Percentiles rank a stretch among this genome's conserved stretches.
phyloP scores from a whole-genome alignment of 2,797 vertebrate genomes.

The Myiotriccus ornatus region DNA sequence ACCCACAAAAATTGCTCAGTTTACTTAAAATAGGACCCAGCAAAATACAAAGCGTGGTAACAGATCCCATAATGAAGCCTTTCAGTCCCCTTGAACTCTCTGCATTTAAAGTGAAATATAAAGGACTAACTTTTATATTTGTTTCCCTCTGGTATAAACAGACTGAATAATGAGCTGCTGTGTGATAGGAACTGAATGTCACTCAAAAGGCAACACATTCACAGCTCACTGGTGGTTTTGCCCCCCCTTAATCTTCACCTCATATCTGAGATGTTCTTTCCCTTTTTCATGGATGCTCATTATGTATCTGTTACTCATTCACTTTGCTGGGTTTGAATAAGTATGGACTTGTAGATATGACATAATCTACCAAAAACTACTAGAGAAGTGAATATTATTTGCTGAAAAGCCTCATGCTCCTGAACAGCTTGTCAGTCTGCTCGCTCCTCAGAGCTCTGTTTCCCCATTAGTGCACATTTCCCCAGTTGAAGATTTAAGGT shows the following conservation, averaged over 20 bases:
- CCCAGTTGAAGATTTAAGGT: not conserved
- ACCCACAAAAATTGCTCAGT: not conserved
- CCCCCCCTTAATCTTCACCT: conserved; percentile 40
- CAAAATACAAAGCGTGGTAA: not conserved
- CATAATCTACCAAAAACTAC: conserved; percentile 25
- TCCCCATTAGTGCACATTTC: conserved; percentile 23
- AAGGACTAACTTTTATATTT: conserved; percentile 2
- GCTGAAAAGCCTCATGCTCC: conserved; percentile 6
- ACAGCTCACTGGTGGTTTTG: conserved; percentile 30
- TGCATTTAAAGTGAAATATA: conserved; percentile 24
- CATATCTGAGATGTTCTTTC: not conserved
- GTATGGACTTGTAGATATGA: not conserved
- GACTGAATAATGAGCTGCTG: not conserved
- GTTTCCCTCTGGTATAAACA: conserved; percentile 17
- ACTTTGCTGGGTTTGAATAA: not conserved
- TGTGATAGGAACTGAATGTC: conserved; percentile 38
- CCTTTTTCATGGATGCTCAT: not conserved
- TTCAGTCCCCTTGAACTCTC: not conserved
- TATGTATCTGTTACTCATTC: not conserved
- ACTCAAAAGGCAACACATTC: conserved; percentile 21
- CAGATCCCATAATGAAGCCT: not conserved
- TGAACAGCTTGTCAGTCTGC: conserved; percentile 22
- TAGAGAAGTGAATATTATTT: not conserved
- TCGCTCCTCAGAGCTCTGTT: conserved; percentile 6
- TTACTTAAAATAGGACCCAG: conserved; percentile 35